Conservation (phyloP, 2,113 vertebrate genomes). For the Leptobrachium ailaonicum region DNA sequence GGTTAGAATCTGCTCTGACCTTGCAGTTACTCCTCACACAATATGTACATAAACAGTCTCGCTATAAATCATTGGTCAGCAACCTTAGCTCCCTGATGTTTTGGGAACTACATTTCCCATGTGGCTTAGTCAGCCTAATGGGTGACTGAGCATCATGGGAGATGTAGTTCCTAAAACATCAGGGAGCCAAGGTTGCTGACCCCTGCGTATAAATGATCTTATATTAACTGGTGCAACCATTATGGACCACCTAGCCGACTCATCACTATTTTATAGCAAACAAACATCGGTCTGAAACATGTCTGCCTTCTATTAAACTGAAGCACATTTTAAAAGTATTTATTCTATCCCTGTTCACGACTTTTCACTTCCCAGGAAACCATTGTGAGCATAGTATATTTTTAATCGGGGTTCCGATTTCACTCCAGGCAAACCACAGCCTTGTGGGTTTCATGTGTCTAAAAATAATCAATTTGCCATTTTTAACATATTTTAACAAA, state of each 20-base stretch:
- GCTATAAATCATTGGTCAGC: too few species aligned
- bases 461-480: constrained; percentile 35
- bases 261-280: constrained; percentile 11
- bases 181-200: too few species aligned
- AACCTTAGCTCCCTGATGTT: too few species aligned
- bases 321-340: constrained; percentile 29
- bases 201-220: too few species aligned
- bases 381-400: constrained; percentile 11
- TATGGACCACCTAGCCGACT: constrained; percentile 25
- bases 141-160: too few species aligned
- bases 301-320: constrained; percentile 16
- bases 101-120: too few species aligned
- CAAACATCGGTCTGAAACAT: constrained; percentile 9
- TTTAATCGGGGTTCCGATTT: constrained; percentile 41
- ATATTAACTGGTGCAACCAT: too few species aligned
- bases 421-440: constrained; percentile 17
- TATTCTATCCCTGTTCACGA: constrained; percentile 32
- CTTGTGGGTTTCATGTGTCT: constrained; percentile 22
- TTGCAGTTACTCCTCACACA: too few species aligned
- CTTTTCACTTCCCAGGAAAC: constrained; percentile 28
- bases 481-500: neutral
- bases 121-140: too few species aligned
- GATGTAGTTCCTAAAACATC: too few species aligned
- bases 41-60: too few species aligned
- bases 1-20: too few species aligned